Base-by-base conservation (phyloP, 2,888 invertebrate species). In the Aplocera efformata region DNA sequence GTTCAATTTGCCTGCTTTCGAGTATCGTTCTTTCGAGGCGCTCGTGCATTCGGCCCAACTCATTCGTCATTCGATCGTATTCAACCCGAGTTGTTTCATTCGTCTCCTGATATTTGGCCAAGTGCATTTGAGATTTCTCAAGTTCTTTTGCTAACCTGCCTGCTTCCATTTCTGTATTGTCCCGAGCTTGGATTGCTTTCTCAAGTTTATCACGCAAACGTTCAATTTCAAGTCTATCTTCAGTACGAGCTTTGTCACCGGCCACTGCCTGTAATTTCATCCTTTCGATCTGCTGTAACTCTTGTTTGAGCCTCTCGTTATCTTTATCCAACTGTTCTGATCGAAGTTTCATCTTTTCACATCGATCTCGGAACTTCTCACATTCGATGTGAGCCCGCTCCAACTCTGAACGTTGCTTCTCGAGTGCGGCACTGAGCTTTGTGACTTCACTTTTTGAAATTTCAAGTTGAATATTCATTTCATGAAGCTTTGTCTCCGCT, bases 381-480 rank as follows among this genome's bases (percentile, higher is more conserved):
- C 95, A 93, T 81, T 96, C 96, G 71, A 96, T 95, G 66, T 95
- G 93, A 55, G 96, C 93, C 29, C 96, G 90, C 75, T 95, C 96
- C 61, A 95, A 89, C 63, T 96, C 95, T 50, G 90, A 86, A 25
- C 95, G 90, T 72, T 94, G 94, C 67, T 95, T 94, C 59, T 96
- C 96, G 72, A 96, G 93, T 25, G 91, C 90, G 25, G 91, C 91
- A 52, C 91, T 90, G 10, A 93, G 85, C 76, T 96, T 96, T 21
- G 91, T 89, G 8, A 94, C 92, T 74, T 96, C 96, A 34, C 92
- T 91, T 67, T 94, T 93, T 25, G 94, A 93, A 32, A 95, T 77
- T 67, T 96, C 96, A 50, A 96, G 79, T 73, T 96, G 96, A 65
- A 95, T 90, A 57, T 93, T 93, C 37, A 94, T 88, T 83, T 96